These are phyloP conservation scores for Chlorops oryzae DNA, from an alignment of 1,140 invertebrate genomes.

Conservation along the genomic window DNA sequence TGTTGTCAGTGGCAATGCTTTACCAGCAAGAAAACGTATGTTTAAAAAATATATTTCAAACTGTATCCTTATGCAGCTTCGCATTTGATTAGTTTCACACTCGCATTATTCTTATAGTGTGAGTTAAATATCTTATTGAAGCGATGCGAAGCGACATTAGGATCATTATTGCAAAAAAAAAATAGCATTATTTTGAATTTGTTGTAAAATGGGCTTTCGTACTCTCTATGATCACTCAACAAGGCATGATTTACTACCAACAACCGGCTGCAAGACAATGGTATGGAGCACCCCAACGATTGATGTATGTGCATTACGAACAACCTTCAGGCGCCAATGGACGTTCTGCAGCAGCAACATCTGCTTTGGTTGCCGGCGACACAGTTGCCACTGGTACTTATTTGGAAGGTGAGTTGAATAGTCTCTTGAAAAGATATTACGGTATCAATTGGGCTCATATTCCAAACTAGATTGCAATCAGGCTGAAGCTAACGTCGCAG, in stretches of 20 bases:
- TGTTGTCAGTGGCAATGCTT: constrained; percentile 30
- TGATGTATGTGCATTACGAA: constrained; percentile 46
- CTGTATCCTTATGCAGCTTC: too few species aligned
- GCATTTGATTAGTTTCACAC: too few species aligned
- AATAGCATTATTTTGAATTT: too few species aligned
- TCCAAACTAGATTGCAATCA: constrained; percentile 34
- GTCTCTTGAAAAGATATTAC: too few species aligned
- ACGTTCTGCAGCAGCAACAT: constrained; percentile 39
- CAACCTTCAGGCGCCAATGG: constrained; percentile 36
- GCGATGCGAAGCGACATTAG: too few species aligned
- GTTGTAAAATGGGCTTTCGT: too few species aligned
- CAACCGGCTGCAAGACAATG: constrained; percentile 33
- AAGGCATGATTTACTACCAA: constrained; percentile 46
- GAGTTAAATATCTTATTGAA: too few species aligned
- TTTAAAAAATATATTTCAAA: constrained; percentile 12
- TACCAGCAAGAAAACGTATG: constrained; percentile 44
- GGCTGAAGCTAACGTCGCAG: constrained; percentile 33
- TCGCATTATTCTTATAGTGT: too few species aligned
- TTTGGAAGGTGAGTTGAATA: constrained; percentile 34
- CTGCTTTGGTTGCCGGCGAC: constrained; percentile 40
- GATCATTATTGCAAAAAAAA: too few species aligned
- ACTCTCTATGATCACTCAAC: too few species aligned
- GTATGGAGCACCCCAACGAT: constrained; percentile 35
- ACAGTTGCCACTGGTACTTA: constrained; percentile 44
- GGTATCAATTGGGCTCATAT: not conserved